Base-by-base conservation (phyloP, 2,888 invertebrate genomes). In the Ochlodes sylvanus region DNA sequence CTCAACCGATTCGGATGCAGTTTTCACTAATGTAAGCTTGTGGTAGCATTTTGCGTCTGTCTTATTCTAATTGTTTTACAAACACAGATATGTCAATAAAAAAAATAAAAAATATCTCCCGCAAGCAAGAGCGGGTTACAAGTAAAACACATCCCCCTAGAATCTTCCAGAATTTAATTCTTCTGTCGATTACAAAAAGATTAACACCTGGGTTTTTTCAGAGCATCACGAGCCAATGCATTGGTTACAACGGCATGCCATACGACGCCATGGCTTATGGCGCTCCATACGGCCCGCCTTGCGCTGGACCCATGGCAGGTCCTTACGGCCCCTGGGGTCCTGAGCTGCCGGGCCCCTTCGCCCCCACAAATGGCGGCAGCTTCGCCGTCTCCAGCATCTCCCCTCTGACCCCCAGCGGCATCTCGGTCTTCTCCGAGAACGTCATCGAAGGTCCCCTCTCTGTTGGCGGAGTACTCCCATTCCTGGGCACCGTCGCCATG, bases 341-440 rank as follows among this genome's bases (percentile, higher is more conserved):
- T 1, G 71, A 27, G 10, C 66, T 77, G 77, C 70, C 72, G 72
- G 3, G 70, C 80, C 50, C 50, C 2, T 76, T 79, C 32, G 69
- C 78, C 0, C 85, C 86, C 0, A 77, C 85, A 12, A 81, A 76
- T 54, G 85, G 86, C 0, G 85, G 82, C 14, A 80, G 81, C 1
- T 77, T 88, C 42, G 73, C 79, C 10, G 77, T 84, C 0, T 70
- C 78, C 68, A 86, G 86, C 64, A 68, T 74, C 0, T 86, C 87
- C 12, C 79, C 81, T 14, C 72, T 80, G 10, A 71, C 81, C 2
- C 84, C 85, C 9, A 74, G 76, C n/a, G 87, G 87, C 2, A 76
- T 87, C 5, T 75, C 79, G 0, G 77, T 87, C 9, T 69, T 76
- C 0, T 84, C 87, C 32, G 86, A 86, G 44, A 87, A 87, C 63